Evolutionary conservation across 2,888 invertebrate genomes (phyloP).

Genomic region (Spodoptera exigua): DNA sequence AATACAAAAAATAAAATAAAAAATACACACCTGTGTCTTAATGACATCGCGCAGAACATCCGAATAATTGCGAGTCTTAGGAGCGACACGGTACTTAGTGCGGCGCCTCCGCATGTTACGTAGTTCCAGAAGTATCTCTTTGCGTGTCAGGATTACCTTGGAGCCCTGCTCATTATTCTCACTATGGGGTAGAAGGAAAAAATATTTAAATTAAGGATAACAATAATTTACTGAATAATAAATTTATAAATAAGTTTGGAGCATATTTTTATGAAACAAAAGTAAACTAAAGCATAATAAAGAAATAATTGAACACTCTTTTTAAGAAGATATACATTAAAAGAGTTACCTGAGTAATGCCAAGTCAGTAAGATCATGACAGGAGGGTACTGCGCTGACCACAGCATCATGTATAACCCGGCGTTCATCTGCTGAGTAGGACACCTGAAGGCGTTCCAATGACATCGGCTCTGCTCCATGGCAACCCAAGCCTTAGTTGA

Average conservation of each 20-base stretch:
- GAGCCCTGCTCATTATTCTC: conserved; percentile 40
- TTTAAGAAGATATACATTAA: background rate
- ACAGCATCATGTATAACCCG: conserved; percentile 88
- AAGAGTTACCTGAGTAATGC: conserved; percentile 69
- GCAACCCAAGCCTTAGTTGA: conserved; percentile 74
- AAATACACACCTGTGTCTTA: conserved; percentile 83
- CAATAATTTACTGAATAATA: no score
- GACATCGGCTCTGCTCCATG: conserved; percentile 69
- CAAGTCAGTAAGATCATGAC: conserved; percentile 74
- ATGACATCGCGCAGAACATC: conserved; percentile 90
- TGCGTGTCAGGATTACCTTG: conserved; percentile 60
- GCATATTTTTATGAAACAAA: no score
- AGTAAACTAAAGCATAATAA: background rate
- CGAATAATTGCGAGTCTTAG: conserved; percentile 88
- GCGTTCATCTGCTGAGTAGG: conserved; percentile 88
- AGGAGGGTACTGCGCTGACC: conserved; percentile 74
- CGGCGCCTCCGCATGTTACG: conserved; percentile 90
- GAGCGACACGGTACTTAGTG: conserved; percentile 89
- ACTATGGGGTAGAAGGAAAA: conserved; percentile 6
- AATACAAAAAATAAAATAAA: no score
- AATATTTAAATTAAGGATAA: no score
- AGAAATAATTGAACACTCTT: background rate
- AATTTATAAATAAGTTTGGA: no score
- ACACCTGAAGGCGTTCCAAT: conserved; percentile 72
- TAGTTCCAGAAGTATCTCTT: conserved; percentile 86